Percentiles rank a stretch among this genome's conserved stretches.
phyloP scores from a whole-genome alignment of 2,797 vertebrate species.

The Agapornis canus region DNA sequence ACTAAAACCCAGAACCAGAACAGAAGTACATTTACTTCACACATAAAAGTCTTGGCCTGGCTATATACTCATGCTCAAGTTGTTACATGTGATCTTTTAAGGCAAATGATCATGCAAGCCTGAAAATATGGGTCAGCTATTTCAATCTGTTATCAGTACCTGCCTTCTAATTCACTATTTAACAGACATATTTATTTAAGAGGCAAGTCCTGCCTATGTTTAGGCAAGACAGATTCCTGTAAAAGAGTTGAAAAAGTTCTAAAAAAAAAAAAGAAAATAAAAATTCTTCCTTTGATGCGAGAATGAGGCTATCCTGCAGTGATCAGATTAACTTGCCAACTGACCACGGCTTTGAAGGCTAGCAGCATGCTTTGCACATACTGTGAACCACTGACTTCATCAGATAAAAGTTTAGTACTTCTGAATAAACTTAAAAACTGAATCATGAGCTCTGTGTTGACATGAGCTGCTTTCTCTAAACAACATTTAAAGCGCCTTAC shows the following conservation, averaged over 20 bases:
- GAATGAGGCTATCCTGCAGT: constrained; percentile 63
- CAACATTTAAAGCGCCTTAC: constrained; percentile 3
- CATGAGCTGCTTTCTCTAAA: neutral
- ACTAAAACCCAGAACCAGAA: neutral
- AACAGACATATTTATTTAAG: constrained; percentile 58
- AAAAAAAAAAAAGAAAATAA: neutral
- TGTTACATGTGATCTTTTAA: neutral
- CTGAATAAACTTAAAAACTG: constrained; percentile 59
- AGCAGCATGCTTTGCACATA: constrained; percentile 32
- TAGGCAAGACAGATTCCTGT: constrained; percentile 47
- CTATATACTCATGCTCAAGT: neutral
- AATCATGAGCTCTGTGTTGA: constrained; percentile 32
- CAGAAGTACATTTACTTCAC: neutral
- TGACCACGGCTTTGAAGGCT: constrained; percentile 65
- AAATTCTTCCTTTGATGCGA: constrained; percentile 72
- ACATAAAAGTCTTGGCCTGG: neutral
- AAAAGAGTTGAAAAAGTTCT: constrained; percentile 22
- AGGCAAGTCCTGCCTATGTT: constrained; percentile 10
- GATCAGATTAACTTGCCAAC: constrained; percentile 70
- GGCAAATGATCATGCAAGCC: neutral
- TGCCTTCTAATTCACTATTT: constrained; percentile 36
- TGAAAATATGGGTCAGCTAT: neutral
- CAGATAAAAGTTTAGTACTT: constrained; percentile 53
- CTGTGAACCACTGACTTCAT: constrained; percentile 60
- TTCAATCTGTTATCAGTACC: constrained; percentile 5